Conservation (phyloP, 2,888 invertebrate genomes). For the Norana najaformis region DNA sequence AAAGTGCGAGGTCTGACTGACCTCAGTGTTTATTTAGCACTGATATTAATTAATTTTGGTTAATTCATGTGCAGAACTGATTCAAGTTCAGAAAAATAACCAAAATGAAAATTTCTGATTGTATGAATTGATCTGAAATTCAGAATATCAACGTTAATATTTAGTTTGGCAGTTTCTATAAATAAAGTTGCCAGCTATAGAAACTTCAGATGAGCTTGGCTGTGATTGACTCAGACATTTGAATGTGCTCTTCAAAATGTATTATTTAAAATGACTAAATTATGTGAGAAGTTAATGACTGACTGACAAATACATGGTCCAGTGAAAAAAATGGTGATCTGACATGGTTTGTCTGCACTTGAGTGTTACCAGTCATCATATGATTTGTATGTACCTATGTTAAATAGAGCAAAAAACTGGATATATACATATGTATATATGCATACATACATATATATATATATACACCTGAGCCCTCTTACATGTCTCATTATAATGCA, state of each 20-base stretch:
- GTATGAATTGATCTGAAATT: too few species aligned
- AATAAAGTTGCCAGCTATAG: constrained; percentile 17
- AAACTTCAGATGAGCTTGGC: not conserved
- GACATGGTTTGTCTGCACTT: not conserved
- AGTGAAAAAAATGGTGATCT: not conserved
- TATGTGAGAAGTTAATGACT: not conserved
- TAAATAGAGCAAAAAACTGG: not conserved
- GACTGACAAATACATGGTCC: not conserved
- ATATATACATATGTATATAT: constrained; percentile 26
- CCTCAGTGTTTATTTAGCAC: too few species aligned
- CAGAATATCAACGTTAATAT: too few species aligned
- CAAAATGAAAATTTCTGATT: too few species aligned
- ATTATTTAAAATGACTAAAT: not conserved
- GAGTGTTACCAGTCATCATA: not conserved
- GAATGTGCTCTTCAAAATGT: constrained; percentile 17
- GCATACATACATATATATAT: constrained; percentile 30
- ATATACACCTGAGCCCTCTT: not conserved
- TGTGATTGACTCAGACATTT: not conserved
- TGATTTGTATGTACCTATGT: constrained; percentile 27
- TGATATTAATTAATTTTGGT: too few species aligned
- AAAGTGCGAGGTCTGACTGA: too few species aligned
- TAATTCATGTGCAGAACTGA: too few species aligned
- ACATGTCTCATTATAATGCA: not conserved
- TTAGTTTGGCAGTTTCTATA: not conserved
- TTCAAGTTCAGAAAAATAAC: too few species aligned